phyloP scores from a whole-genome alignment of 2,888 invertebrate genomes.

The Eupithecia subfuscata region DNA sequence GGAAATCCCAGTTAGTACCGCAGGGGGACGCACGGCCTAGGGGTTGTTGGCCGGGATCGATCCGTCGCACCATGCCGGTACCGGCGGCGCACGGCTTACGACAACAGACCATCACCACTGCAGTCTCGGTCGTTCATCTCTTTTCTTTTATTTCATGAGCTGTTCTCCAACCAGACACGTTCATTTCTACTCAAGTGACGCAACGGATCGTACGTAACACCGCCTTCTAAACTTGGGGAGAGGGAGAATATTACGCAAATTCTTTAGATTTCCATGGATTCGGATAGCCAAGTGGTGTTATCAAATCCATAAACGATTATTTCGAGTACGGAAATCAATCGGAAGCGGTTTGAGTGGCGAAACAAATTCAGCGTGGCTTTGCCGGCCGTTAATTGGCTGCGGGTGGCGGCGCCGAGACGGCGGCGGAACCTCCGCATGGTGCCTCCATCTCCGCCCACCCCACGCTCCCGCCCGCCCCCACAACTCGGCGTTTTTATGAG shows the following conservation, averaged over 20 bases:
- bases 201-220: constrained; percentile 36
- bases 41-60: constrained; percentile 82
- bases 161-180: constrained; percentile 31
- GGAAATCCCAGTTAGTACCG: constrained; percentile 80
- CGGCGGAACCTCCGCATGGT: constrained; percentile 83
- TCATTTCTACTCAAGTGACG: constrained; percentile 39
- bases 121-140: constrained; percentile 54
- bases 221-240: constrained; percentile 20
- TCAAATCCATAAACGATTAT: constrained; percentile 53
- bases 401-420: constrained; percentile 84
- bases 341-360: constrained; percentile 79
- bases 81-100: constrained; percentile 71
- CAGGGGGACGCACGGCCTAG: constrained; percentile 67
- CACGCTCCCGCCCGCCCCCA: constrained; percentile 69
- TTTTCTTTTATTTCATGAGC: constrained; percentile 43
- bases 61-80: constrained; percentile 66
- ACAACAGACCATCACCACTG: constrained; percentile 61
- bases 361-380: constrained; percentile 80
- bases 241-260: constrained; percentile 25
- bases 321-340: constrained; percentile 77
- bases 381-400: constrained; percentile 83
- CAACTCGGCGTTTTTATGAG: constrained; percentile 78
- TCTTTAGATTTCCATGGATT: constrained; percentile 32
- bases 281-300: constrained; percentile 47
- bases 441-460: constrained; percentile 68